A percentile compares a stretch with the other conserved stretches of the same genome.
These are phyloP conservation scores for Atta colombica DNA, from an alignment of 1,140 invertebrate genomes.

Conservation along the genomic window DNA sequence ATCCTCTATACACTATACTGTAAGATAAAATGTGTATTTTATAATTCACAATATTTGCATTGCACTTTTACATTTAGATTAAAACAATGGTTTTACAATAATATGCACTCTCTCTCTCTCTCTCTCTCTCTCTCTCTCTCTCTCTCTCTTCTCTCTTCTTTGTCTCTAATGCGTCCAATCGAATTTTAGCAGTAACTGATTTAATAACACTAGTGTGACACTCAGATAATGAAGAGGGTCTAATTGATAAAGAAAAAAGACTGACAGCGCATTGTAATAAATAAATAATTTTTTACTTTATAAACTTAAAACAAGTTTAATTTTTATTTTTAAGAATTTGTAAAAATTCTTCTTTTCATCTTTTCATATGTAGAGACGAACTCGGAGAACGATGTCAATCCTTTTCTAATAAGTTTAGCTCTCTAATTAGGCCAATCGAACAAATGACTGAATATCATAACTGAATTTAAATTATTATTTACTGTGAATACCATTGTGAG, in stretches of 20 bases:
- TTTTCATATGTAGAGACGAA: background rate
- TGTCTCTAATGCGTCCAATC: no score
- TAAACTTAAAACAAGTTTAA: background rate
- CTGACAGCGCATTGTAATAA: background rate
- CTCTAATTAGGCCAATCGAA: slow-evolving; percentile 11
- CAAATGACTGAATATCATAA: slow-evolving; percentile 22
- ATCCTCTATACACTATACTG: no score
- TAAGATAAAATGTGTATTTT: no score
- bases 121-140: no score
- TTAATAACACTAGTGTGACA: no score
- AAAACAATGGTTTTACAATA: no score
- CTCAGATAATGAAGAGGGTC: background rate
- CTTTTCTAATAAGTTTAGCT: background rate
- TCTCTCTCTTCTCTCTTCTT: no score
- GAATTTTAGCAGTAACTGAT: no score
- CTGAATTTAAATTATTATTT: slow-evolving; percentile 39
- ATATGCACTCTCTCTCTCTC: background rate
- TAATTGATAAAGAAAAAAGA: background rate
- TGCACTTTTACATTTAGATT: no score
- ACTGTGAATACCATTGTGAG: background rate
- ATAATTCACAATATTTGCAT: no score
- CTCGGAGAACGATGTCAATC: slow-evolving; percentile 2
- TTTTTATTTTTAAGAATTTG: background rate
- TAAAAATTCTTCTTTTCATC: background rate
- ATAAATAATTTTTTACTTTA: background rate